Evolutionary conservation across 2,113 vertebrate genomes (phyloP).

Genomic region (Parus major): DNA sequence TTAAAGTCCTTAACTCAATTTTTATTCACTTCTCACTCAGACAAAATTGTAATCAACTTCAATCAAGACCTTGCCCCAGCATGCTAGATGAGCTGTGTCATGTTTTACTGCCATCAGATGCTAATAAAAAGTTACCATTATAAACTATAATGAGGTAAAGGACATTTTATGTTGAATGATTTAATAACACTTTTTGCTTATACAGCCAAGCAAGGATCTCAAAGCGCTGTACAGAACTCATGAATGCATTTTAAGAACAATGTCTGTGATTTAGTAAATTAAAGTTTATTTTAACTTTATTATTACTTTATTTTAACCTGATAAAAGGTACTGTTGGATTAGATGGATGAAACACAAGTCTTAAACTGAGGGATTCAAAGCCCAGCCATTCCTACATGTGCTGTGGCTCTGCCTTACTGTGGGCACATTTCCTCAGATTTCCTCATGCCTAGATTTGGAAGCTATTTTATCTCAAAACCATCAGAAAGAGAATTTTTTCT

Average conservation of each 20-base stretch:
- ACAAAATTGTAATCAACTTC: conserved; percentile 5
- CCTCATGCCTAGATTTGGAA: background rate
- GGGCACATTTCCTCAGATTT: background rate
- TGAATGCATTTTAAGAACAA: background rate
- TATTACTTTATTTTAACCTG: background rate
- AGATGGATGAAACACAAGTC: background rate
- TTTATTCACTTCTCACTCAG: conserved; percentile 43
- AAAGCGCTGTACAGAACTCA: background rate
- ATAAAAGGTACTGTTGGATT: background rate
- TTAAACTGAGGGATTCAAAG: background rate
- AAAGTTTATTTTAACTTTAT: background rate
- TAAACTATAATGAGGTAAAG: conserved; percentile 40
- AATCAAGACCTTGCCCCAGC: background rate
- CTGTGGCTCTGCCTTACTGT: background rate
- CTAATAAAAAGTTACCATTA: background rate
- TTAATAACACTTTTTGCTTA: conserved; percentile 1
- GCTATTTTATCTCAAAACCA: background rate
- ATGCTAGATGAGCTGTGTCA: conserved; percentile 37
- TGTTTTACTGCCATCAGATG: conserved; percentile 16
- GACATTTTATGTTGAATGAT: conserved; percentile 18
- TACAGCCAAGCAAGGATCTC: background rate
- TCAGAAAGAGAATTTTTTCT: background rate
- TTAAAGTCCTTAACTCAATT: conserved; percentile 11
- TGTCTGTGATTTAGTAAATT: background rate
- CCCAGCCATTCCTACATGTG: rapidly evolving